Percentiles rank a stretch among this genome's conserved stretches.
Conservation (phyloP, 2,888 invertebrate species). For the Lumbricus terrestris region DNA sequence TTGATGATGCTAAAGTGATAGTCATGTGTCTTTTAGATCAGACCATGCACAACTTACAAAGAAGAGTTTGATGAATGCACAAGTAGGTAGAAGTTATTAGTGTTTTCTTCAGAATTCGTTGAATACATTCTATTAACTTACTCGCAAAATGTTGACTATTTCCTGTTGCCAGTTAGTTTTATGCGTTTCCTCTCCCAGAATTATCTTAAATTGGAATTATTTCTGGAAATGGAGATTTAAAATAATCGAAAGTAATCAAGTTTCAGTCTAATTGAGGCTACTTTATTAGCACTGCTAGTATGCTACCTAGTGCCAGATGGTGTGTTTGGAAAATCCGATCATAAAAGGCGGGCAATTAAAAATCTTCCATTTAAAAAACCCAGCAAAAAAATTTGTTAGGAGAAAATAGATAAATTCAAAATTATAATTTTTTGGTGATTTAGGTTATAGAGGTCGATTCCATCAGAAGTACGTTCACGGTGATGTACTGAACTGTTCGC, state of each 20-base stretch:
- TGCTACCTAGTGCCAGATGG: background rate
- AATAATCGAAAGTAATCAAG: too few relatives aligned
- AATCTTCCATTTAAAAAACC: too few relatives aligned
- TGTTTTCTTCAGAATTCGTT: background rate
- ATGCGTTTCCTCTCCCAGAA: background rate
- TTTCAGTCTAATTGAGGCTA: background rate
- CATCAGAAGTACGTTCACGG: slow-evolving; percentile 84
- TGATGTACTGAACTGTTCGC: slow-evolving; percentile 71
- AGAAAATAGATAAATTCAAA: background rate
- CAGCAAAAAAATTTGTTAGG: background rate
- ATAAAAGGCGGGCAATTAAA: too few relatives aligned
- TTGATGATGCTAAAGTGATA: background rate
- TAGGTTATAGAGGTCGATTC: slow-evolving; percentile 34
- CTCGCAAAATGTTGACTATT: background rate
- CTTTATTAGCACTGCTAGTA: background rate
- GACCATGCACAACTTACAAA: slow-evolving; percentile 35
- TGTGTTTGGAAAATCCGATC: too few relatives aligned
- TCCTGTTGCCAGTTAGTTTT: background rate
- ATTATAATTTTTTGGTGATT: background rate
- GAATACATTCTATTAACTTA: background rate
- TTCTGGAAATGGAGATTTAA: background rate
- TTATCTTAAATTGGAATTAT: background rate
- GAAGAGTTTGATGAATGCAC: slow-evolving; percentile 37
- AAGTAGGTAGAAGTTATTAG: slow-evolving; percentile 30
- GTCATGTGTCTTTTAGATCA: slow-evolving; percentile 23